Evolutionary conservation across 2,888 invertebrate species (phyloP), one percentile per base, ranked within the genome.

Genomic region (Sinodicranocentrus sp.): DNA sequence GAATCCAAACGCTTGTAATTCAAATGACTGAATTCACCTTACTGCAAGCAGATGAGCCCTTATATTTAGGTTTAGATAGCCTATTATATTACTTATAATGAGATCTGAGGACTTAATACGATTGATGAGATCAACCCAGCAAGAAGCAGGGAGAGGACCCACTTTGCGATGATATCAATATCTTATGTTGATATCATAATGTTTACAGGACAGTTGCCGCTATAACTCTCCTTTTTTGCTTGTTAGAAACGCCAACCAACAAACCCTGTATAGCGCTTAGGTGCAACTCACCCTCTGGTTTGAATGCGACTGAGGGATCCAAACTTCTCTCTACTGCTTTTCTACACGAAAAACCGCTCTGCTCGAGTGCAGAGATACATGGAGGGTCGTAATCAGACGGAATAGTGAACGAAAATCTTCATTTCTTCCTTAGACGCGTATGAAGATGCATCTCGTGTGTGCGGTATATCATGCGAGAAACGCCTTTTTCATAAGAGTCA

Each of bases 301-400:
- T 67, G 73, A 28, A 61, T 59, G 73, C 72, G 67, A 82, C 80
- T 82, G 80, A 82, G 48, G 59, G 73, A 15, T 82, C 33, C 28
- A 82, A 54, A 33, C 80, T 44, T 48, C 59, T 33, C 1, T 67
- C 73, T 59, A 17, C 19, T 23, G 44, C 73, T 44, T 82, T 79
- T 79, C 72, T 48, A 67, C 33, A 19, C 17, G 17, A 52, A 67
- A 82, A 63, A 63, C 28, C 8, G n/a, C 15, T 21, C 25, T 57
- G 33, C 15, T 33, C 10, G 33, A 6, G 33, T 6, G 33, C 48
- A 15, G 48, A 48, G 48, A 15, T 10, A 48, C 28, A 15, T 17
- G 13, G 3, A 43, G 65, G 43, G 43, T 65, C 65, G 65, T 43
- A 21, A 43, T 65, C 39, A 43, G 65, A 28, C 43, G 65, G 65